Conservation (phyloP, 2,113 vertebrate genomes). For the Helogale parvula region DNA sequence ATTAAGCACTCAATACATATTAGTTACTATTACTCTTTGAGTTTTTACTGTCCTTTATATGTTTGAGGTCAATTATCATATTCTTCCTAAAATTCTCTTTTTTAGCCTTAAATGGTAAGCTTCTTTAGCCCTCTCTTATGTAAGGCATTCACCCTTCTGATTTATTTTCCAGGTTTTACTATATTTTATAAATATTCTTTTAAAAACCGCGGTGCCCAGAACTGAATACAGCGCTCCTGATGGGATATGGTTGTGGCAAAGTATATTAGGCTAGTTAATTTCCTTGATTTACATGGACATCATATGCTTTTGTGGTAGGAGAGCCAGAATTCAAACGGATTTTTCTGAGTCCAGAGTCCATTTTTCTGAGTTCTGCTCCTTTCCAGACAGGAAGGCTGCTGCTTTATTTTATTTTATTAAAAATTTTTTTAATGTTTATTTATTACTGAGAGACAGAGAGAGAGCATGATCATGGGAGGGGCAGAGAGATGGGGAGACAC, state of each 20-base stretch:
- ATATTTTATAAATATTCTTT: slow-evolving; percentile 28
- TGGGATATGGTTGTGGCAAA: neutral
- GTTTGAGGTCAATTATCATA: neutral
- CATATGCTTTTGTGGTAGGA: neutral
- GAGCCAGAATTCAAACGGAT: slow-evolving; percentile 12
- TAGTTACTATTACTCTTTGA: neutral
- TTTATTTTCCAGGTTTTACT: neutral
- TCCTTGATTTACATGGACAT: neutral
- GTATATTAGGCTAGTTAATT: neutral
- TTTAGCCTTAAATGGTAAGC: neutral
- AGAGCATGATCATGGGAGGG: no score
- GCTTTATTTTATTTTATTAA: neutral
- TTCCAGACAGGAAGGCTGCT: neutral
- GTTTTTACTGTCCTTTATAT: neutral
- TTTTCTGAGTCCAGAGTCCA: neutral
- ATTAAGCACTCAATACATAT: neutral
- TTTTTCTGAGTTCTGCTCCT: neutral
- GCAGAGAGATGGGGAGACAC: no score
- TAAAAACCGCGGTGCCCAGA: neutral
- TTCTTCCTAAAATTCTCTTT: neutral
- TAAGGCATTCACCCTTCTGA: neutral
- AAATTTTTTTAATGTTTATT: no score
- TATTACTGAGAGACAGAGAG: no score
- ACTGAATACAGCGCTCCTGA: neutral
- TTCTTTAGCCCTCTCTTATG: neutral